Percentiles rank a stretch among this genome's conserved stretches.
These are phyloP conservation scores for Heteromurus nitidus DNA, from an alignment of 2,888 invertebrate species.

Conservation along the genomic window DNA sequence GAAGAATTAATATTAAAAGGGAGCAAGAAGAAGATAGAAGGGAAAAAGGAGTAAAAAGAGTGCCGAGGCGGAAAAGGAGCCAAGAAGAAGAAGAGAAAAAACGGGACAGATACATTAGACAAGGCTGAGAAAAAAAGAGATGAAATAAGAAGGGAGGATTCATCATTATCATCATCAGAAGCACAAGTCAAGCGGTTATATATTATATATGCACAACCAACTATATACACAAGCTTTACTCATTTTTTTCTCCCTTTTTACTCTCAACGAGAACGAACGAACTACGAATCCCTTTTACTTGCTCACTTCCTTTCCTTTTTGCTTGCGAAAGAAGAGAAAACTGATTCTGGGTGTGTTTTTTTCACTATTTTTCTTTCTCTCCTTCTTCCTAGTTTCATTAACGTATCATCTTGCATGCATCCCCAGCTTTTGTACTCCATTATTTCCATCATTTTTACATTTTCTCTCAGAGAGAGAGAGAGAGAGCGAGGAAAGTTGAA, in stretches of 20 bases:
- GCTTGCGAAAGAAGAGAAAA: constrained; percentile 29
- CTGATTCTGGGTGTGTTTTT: constrained; percentile 30
- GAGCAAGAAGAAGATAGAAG: constrained; percentile 34
- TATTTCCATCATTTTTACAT: constrained; percentile 60
- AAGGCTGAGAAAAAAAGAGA: constrained; percentile 42
- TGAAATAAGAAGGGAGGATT: constrained; percentile 49
- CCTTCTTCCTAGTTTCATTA: constrained; percentile 60
- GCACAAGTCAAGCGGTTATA: constrained; percentile 59
- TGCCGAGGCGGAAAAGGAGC: constrained; percentile 61
- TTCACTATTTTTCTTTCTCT: constrained; percentile 25
- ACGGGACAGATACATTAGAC: constrained; percentile 52
- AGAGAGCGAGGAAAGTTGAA: constrained; percentile 27
- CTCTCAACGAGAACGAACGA: too few species aligned
- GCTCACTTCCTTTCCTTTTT: constrained; percentile 14
- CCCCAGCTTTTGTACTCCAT: constrained; percentile 54
- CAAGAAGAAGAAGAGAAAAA: constrained; percentile 55
- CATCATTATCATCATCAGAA: constrained; percentile 51
- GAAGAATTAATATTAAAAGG: constrained; percentile 62
- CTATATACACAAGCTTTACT: constrained; percentile 10
- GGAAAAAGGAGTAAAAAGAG: constrained; percentile 41
- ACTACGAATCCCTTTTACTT: too few species aligned
- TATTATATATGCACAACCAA: constrained; percentile 49
- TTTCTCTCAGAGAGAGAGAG: constrained; percentile 21
- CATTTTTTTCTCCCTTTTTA: constrained; percentile 27
- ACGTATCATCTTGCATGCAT: constrained; percentile 62